Evolutionary conservation across 2,113 vertebrate species (phyloP).

Genomic region (Penelope pileata): DNA sequence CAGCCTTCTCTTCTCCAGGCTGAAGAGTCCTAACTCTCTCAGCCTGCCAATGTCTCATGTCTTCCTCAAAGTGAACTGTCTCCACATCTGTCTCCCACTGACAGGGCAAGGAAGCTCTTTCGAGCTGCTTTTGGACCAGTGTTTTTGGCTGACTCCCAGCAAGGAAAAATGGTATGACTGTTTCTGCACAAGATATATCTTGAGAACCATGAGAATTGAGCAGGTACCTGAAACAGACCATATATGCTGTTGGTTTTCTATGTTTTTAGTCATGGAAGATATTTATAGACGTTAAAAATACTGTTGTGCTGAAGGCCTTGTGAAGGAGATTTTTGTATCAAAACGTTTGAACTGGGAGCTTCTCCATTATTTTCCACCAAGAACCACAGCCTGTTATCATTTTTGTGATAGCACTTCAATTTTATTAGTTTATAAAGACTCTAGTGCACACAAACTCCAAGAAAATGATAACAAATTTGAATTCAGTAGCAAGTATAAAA

Average conservation of each 20-base stretch:
- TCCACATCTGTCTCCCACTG: not conserved
- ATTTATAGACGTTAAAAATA: not conserved
- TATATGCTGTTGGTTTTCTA: not conserved
- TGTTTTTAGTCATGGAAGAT: not conserved
- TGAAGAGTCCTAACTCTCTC: no score
- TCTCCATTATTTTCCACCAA: not conserved
- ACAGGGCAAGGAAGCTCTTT: not conserved
- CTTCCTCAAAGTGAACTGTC: not conserved
- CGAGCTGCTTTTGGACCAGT: not conserved
- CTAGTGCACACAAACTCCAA: not conserved
- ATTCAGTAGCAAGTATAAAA: constrained; percentile 4
- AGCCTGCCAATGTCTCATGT: no score
- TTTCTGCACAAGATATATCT: not conserved
- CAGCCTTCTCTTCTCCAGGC: no score
- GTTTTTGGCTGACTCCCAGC: not conserved
- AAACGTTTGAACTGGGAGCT: not conserved
- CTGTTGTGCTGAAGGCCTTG: not conserved
- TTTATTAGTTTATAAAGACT: constrained; percentile 23
- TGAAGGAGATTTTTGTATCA: not conserved
- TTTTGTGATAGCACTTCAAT: not conserved
- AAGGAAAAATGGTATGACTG: not conserved
- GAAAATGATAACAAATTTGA: not conserved
- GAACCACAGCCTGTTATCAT: not conserved
- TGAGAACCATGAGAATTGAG: not conserved
- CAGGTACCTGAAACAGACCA: not conserved